Conservation (phyloP, 2,113 vertebrate genomes). For the Callaeas wilsoni region DNA sequence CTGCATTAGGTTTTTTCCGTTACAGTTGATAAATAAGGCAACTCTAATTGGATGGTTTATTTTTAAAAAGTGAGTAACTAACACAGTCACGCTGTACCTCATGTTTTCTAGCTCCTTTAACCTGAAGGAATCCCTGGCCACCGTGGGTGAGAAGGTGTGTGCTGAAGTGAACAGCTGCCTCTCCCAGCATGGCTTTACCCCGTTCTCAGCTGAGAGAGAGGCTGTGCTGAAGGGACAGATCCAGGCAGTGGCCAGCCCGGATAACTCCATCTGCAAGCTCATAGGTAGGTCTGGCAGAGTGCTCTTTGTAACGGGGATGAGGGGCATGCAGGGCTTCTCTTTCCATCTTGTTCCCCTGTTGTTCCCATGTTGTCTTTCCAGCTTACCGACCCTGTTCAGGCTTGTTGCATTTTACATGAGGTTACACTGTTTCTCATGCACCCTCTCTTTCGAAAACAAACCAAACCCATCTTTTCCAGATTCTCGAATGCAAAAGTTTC, state of each 20-base stretch:
- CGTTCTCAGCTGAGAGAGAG: constrained; percentile 73
- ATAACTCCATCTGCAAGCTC: constrained; percentile 84
- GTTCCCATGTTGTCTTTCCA: background rate
- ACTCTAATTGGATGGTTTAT: background rate
- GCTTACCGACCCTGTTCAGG: background rate
- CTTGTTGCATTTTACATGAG: background rate
- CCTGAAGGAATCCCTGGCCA: constrained; percentile 78
- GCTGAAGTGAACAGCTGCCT: constrained; percentile 83
- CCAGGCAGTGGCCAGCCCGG: constrained; percentile 70
- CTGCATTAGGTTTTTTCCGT: background rate
- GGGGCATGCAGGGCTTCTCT: background rate
- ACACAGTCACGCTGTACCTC: background rate
- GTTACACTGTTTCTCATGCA: background rate
- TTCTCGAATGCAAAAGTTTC: constrained; percentile 83
- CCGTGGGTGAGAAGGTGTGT: constrained; percentile 85
- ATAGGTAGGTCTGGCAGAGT: constrained; percentile 75
- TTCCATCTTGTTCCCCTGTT: background rate
- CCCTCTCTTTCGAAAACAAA: background rate
- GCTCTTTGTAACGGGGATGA: background rate
- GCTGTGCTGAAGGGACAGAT: constrained; percentile 86
- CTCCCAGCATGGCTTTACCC: constrained; percentile 78
- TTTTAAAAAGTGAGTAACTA: background rate
- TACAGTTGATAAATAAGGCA: background rate
- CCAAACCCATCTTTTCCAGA: constrained; percentile 70
- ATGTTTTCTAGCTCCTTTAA: constrained; percentile 74